Base-by-base conservation (phyloP, 1,140 invertebrate species). In the Lordiphosa mommai region DNA sequence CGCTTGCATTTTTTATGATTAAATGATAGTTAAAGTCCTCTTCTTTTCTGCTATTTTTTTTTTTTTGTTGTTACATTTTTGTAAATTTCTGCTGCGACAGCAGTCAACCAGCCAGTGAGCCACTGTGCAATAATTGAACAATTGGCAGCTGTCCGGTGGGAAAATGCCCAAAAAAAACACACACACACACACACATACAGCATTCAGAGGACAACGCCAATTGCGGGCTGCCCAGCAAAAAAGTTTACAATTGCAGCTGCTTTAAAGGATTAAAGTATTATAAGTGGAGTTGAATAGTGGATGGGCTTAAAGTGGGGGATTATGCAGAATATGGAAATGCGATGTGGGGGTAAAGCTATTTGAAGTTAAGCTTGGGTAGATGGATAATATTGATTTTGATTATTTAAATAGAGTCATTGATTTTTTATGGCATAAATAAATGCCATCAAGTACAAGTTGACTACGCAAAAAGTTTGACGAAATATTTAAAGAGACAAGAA, bases 1-100 rank as follows among this genome's bases (percentile, higher is more conserved):
- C 76, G 77, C 71, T 64, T 84, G 76, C 77, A 82, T 82, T 82
- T 82, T 82, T 82, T 82, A 82, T 82, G 76, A 84, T 84, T 76
- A 82, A 82, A 72, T 70, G 67, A 82, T 82, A 82, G 76, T 82
- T 82, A 57, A 29, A 58, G 58, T 61, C 33, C 17, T 57, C 36
- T 36, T 56, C 10, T 43, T 3, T 12, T 36, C 34, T 13, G 32
- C 8, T 17, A 14, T 38, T n/a, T 38, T 17, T 38, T 17, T 38
- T 17, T 38, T 17, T 6, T 27, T 7, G 10, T 20, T 43, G 20
- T 43, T 8, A 12, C 3, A 23, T 27, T 16, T 38, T 23, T 43
- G 40, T 43, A 12, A 43, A 61, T 65, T 76, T 52, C 43, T 72
- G 61, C 61, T 66, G 66, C 61, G 61, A 63, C 49, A 46, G 66